phyloP scores from a whole-genome alignment of 1,140 invertebrate genomes.

The Caenorhabditis remanei region DNA sequence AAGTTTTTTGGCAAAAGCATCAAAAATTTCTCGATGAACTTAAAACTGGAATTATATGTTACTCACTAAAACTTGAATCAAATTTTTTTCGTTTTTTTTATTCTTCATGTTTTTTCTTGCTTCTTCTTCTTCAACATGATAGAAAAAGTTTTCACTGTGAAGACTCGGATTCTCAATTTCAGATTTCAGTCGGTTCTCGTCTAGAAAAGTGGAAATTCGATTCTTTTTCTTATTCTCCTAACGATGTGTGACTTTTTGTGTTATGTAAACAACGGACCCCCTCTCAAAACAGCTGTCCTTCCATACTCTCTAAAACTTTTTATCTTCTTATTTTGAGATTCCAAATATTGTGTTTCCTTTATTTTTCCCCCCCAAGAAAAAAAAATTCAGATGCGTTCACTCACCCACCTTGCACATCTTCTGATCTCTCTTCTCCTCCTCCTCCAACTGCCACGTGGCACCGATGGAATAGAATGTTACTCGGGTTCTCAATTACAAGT shows the following conservation, averaged over 20 bases:
- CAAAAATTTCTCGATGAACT: background rate
- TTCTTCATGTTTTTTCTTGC: too few species aligned
- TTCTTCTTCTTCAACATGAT: too few species aligned
- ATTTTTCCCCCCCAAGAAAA: background rate
- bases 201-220: background rate
- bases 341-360: background rate
- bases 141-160: too few species aligned
- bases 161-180: too few species aligned
- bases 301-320: background rate
- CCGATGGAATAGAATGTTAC: background rate
- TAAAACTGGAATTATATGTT: too few species aligned
- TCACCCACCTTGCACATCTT: background rate
- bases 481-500: constrained; percentile 67
- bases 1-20: background rate
- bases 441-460: constrained; percentile 18
- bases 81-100: too few species aligned
- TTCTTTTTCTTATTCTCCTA: background rate
- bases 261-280: background rate
- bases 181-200: too few species aligned
- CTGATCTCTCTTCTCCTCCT: background rate
- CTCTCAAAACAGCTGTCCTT: constrained; percentile 6
- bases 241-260: background rate
- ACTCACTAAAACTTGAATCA: too few species aligned
- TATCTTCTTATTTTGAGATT: background rate
- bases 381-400: background rate